A percentile compares a stretch with the other conserved stretches of the same genome.
Evolutionary conservation across 2,113 vertebrate genomes (phyloP).

Genomic region (Actenoides lindsayi): DNA sequence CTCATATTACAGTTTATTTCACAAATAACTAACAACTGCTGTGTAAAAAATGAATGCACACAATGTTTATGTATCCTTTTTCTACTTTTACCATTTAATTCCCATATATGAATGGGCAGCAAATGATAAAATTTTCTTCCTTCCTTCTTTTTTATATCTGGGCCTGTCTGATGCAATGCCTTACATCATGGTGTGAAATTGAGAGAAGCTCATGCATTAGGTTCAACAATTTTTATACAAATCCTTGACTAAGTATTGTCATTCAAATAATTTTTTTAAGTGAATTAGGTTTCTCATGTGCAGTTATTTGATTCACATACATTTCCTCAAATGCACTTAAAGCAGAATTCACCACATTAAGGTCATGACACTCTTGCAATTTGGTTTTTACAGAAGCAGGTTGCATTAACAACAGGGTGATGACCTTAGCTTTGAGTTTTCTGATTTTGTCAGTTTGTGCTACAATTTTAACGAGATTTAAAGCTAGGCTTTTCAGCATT

Average conservation of each 20-base stretch:
- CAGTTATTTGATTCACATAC: not conserved
- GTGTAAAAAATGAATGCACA: not conserved
- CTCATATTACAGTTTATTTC: not conserved
- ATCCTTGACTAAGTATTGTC: not conserved
- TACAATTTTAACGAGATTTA: conserved; percentile 43
- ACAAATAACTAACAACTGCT: not conserved
- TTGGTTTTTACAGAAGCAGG: not conserved
- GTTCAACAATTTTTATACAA: not conserved
- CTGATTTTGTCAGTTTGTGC: conserved; percentile 10
- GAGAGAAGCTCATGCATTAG: not conserved
- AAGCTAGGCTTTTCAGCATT: not conserved
- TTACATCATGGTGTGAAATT: not conserved
- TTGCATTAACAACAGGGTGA: conserved; percentile 6
- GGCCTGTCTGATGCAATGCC: not conserved
- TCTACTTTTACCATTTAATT: not conserved
- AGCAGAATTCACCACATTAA: not conserved
- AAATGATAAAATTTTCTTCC: not conserved
- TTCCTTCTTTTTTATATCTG: not conserved
- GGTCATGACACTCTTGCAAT: not conserved
- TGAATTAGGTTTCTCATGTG: not conserved
- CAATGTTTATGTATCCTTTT: not conserved
- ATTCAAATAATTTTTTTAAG: not conserved
- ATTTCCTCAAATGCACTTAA: conserved; percentile 21
- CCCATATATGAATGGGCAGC: not conserved
- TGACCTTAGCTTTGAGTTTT: conserved; percentile 10